phyloP scores from a whole-genome alignment of 2,888 invertebrate species.

The Lamellibrachia columna region DNA sequence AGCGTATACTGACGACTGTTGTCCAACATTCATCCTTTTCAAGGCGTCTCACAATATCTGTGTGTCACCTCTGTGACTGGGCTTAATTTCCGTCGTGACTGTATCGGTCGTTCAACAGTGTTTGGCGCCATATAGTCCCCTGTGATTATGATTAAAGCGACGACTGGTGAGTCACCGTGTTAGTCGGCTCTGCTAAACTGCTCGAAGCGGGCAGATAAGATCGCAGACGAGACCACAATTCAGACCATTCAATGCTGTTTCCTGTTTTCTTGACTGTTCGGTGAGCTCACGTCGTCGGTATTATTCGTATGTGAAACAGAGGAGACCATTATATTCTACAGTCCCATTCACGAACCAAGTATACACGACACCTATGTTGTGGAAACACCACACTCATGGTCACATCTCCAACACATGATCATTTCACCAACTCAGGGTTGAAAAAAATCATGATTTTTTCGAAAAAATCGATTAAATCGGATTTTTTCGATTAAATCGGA shows the following conservation, averaged over 20 bases:
- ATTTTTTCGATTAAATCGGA: too few species aligned
- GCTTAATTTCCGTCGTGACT: constrained; percentile 4
- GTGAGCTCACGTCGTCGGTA: too few species aligned
- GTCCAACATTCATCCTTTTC: not conserved
- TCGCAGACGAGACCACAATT: not conserved
- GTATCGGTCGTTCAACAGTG: not conserved
- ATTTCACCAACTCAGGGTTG: not conserved
- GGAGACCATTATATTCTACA: not conserved
- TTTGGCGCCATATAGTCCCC: not conserved
- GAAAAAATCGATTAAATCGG: too few species aligned
- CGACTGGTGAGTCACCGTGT: not conserved
- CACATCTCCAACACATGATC: not conserved
- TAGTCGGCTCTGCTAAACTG: not conserved
- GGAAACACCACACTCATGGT: not conserved
- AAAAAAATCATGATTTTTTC: too few species aligned
- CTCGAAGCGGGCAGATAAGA: not conserved
- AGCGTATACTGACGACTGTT: not conserved
- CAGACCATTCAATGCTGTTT: not conserved
- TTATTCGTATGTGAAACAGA: not conserved
- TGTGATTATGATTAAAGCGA: constrained; percentile 4
- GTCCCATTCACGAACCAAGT: not conserved
- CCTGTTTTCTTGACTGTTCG: not conserved
- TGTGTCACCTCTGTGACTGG: constrained; percentile 8
- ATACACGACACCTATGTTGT: not conserved
- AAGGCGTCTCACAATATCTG: not conserved